These are phyloP conservation scores for Micromys minutus DNA, from an alignment of 2,113 vertebrate species.

Conservation along the genomic window DNA sequence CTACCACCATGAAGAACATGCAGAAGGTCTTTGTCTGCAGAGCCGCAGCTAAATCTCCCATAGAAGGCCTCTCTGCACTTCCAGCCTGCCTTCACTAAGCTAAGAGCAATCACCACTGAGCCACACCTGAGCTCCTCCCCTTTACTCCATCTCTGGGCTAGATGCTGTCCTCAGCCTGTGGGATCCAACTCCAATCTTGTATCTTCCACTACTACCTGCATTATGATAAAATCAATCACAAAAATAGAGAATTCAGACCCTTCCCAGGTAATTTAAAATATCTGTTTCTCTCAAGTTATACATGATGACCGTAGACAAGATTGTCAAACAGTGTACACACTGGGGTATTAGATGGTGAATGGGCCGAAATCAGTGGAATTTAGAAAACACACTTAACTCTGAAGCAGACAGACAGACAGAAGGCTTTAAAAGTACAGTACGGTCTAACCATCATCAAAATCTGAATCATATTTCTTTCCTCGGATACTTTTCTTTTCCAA, in stretches of 20 bases:
- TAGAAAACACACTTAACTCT: slow-evolving; percentile 85
- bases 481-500: slow-evolving; percentile 97
- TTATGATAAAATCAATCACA: slow-evolving; percentile 64
- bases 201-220: too few relatives aligned
- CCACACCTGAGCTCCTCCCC: too few relatives aligned
- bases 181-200: too few relatives aligned
- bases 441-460: slow-evolving; percentile 94
- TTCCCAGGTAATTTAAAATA: slow-evolving; percentile 63
- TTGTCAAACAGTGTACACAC: slow-evolving; percentile 81
- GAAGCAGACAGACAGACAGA: slow-evolving; percentile 83
- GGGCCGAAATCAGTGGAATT: slow-evolving; percentile 79
- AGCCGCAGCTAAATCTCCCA: too few relatives aligned
- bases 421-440: slow-evolving; percentile 74
- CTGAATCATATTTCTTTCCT: slow-evolving; percentile 94
- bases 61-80: too few relatives aligned
- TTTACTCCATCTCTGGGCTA: too few relatives aligned
- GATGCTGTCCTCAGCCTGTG: too few relatives aligned
- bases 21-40: too few relatives aligned
- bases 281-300: slow-evolving; percentile 74
- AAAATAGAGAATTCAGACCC: slow-evolving; percentile 71
- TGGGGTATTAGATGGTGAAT: slow-evolving; percentile 79
- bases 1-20: too few relatives aligned
- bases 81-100: too few relatives aligned
- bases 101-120: too few relatives aligned
- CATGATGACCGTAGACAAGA: slow-evolving; percentile 76